Evolutionary conservation across 2,797 vertebrate genomes (phyloP), one percentile per base, ranked within the genome.

Genomic region (Trematomus bernacchii): DNA sequence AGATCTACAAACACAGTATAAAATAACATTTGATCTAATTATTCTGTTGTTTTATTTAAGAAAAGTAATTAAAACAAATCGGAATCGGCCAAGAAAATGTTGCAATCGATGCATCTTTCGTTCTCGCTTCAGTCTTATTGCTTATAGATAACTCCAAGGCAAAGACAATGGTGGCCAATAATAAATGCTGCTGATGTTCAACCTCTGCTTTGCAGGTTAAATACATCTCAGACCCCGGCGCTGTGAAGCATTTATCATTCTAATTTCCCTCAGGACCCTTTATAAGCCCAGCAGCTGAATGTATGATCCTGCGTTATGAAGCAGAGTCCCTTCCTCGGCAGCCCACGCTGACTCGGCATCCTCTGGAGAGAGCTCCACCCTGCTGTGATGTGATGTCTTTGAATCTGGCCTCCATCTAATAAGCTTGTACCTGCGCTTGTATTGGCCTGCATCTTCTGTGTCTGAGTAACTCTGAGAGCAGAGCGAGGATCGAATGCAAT

Each of bases 241-340:
- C 55, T 47, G 1, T n/a, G 47, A 80, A 71, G 42, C 50, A 69
- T 82, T 84, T 76, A 44, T 85, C 66, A 60, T 63, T 73, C 19
- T 69, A 72, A 87, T 83, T 90, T 90, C 81, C 80, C 69, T 62
- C 18, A 10, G 75, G 86, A 6, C 27, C 21, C 64, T 30, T 73
- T 58, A 63, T 30, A 50, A 55, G 54, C 40, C 0, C 6, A 67
- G 19, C 9, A 57, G 42, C 44, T 42, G 3, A 11, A 59, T 86
- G 52, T 71, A 40, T 42, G 68, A 57, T 53, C 27, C 52, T 73
- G 57, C 18, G 2, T 84, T 76, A 72, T 72, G 44, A 76, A 71
- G 64, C 60, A 6, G 30, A 67, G 43, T 68, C 43, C 78, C 72
- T 42, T 21, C 19, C 81, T 83, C 72, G 77, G 44, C 80, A 72